These are phyloP conservation scores for Pterostichus madidus DNA, from an alignment of 2,888 invertebrate species.

Conservation along the genomic window DNA sequence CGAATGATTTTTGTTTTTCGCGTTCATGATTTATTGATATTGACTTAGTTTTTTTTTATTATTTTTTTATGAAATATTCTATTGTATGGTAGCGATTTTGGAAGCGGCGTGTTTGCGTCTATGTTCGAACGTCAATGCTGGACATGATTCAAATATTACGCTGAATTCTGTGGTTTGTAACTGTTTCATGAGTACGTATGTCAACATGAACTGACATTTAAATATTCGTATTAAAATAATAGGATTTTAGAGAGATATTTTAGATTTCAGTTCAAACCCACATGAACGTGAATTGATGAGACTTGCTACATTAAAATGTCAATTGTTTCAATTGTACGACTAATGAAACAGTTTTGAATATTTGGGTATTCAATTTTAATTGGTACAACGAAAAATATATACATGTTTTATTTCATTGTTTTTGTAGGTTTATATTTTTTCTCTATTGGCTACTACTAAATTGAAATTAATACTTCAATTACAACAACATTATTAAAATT, in stretches of 20 bases:
- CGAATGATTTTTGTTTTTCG: slow-evolving; percentile 61
- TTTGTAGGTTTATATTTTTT: not conserved
- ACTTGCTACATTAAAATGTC: slow-evolving; percentile 5
- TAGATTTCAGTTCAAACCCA: not conserved
- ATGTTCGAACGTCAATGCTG: not conserved
- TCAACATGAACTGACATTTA: slow-evolving; percentile 18
- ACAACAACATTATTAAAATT: not conserved
- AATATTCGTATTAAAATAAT: slow-evolving; percentile 25
- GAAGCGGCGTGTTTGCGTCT: not conserved
- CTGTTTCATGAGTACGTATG: slow-evolving; percentile 18
- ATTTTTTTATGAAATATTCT: slow-evolving; percentile 59
- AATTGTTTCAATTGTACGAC: slow-evolving; percentile 7
- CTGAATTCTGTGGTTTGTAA: slow-evolving; percentile 31
- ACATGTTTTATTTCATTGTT: not conserved
- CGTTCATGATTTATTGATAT: slow-evolving; percentile 61
- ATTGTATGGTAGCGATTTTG: slow-evolving; percentile 42
- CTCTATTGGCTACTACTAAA: not conserved
- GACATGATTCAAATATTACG: slow-evolving; percentile 29
- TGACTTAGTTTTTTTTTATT: slow-evolving; percentile 52
- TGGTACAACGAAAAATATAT: not conserved
- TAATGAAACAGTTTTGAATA: not conserved
- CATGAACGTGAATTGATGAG: slow-evolving; percentile 5
- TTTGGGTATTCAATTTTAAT: not conserved
- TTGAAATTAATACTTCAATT: not conserved
- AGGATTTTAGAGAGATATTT: slow-evolving; percentile 2